Base-by-base conservation (phyloP, 2,888 invertebrate species). In the Aphodius sticticus region DNA sequence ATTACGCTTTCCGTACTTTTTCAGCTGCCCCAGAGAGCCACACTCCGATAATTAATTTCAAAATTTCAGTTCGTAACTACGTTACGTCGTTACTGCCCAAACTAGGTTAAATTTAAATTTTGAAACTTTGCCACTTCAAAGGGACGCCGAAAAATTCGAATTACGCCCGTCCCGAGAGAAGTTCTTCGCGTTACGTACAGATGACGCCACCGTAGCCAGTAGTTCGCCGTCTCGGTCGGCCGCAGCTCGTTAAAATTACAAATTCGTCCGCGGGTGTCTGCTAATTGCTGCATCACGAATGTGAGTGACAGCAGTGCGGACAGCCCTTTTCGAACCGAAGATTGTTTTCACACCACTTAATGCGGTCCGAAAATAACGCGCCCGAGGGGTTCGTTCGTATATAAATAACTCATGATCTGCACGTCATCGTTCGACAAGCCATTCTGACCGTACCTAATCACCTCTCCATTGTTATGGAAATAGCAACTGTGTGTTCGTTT, bases 341-440 rank as follows among this genome's bases (percentile, higher is more conserved):
- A 53, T 53, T 53, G 53, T 53, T 53, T 53, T 53, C 53, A 53
- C 53, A 53, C 53, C 53, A 53, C 53, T 53, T 53, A 53, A 53
- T 53, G 12, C 53, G 53, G 53, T 53, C 7, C 53, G 9, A 12
- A 53, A 53, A 53, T 53, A 53, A 53, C 53, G 53, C 9, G 53
- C 53, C 12, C 53, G 53, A 9, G 53, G 53, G 53, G 53, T 5
- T 53, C 12, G 53, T 53, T 53, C 12, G 53, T 53, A 9, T 53
- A 53, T 53, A 53, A 53, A 53, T 53, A 53, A 53, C 53, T 12
- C 53, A 53, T 9, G 53, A 53, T 53, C 53, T 53, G 53, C 53
- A 5, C 53, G 53, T 53, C 53, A 53, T 53, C 53, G 53, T 53
- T 53, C 53, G 53, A 53, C 53, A 53, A 53, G 53, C 53, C 53